Conservation (phyloP, 35 echinoderm and acorn worm species). For the Chiridota heheva region DNA sequence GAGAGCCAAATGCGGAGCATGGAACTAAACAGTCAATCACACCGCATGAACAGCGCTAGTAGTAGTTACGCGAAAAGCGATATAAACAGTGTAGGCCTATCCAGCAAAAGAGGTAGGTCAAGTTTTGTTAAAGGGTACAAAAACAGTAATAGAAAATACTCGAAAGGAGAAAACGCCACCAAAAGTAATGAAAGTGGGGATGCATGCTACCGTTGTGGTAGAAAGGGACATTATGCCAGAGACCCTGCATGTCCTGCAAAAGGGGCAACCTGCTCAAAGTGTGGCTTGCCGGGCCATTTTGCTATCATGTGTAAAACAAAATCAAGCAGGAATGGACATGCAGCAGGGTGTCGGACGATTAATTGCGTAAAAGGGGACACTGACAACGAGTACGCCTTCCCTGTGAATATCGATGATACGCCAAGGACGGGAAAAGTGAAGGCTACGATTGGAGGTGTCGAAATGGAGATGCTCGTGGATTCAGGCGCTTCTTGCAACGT, state of each 20-base stretch:
- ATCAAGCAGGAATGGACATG: neutral
- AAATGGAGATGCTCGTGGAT: conserved; percentile 1
- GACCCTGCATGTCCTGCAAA: neutral
- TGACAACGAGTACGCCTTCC: neutral
- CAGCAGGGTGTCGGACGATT: too few relatives aligned
- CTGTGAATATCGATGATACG: neutral
- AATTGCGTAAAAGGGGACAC: neutral
- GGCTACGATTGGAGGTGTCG: conserved; percentile 7
- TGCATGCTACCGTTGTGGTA: conserved; percentile 17
- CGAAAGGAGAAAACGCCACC: too few relatives aligned
- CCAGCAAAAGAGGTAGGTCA: too few relatives aligned
- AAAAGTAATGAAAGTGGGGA: neutral
- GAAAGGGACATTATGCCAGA: conserved; percentile 1
- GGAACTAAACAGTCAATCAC: neutral
- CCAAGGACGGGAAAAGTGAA: conserved; percentile 6
- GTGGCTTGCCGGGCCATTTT: conserved; percentile 1
- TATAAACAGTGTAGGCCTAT: neutral
- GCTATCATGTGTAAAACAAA: conserved; percentile 11
- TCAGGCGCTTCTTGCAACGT: conserved; percentile 19
- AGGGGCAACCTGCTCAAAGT: conserved; percentile 4
- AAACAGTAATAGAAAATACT: too few relatives aligned
- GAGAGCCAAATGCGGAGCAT: neutral
- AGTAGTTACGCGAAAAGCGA: neutral
- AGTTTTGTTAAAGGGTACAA: too few relatives aligned
- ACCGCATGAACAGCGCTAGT: neutral